Conservation (phyloP, 1,140 invertebrate species). For the Wasmannia auropunctata region DNA sequence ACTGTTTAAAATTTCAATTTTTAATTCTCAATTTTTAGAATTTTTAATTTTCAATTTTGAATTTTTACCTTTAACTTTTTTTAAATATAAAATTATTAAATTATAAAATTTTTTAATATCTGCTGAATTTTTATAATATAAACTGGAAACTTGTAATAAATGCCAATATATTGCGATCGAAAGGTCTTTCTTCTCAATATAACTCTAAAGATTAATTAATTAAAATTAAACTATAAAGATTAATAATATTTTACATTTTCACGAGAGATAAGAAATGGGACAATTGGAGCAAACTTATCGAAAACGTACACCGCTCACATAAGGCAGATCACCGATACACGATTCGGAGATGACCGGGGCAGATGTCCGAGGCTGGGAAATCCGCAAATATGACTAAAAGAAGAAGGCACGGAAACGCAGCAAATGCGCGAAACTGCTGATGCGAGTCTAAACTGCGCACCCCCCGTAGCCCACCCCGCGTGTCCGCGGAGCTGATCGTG, state of each 20-base stretch:
- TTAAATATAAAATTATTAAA: not conserved
- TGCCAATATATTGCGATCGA: not conserved
- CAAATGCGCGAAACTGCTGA: not conserved
- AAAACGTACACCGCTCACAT: not conserved
- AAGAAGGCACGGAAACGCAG: not conserved
- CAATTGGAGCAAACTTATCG: not conserved
- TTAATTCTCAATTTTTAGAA: not conserved
- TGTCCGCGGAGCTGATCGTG: not conserved
- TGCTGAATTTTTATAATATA: not conserved
- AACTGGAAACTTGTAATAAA: not conserved
- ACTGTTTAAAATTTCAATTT: too few relatives aligned
- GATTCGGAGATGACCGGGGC: not conserved
- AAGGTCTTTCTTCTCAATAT: not conserved
- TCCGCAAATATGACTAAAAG: constrained; percentile 19
- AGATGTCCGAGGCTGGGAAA: not conserved
- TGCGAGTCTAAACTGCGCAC: constrained; percentile 55
- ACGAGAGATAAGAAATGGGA: not conserved
- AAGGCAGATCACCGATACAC: not conserved
- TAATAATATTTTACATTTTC: not conserved
- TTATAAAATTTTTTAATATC: too few relatives aligned
- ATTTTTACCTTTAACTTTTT: not conserved
- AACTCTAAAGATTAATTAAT: not conserved
- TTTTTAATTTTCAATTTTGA: too few relatives aligned
- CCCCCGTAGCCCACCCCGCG: not conserved
- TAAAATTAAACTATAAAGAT: too few relatives aligned